A percentile compares a stretch with the other conserved stretches of the same genome.
Evolutionary conservation across 2,797 vertebrate species (phyloP).

Genomic region (Diplodus puntazzo): DNA sequence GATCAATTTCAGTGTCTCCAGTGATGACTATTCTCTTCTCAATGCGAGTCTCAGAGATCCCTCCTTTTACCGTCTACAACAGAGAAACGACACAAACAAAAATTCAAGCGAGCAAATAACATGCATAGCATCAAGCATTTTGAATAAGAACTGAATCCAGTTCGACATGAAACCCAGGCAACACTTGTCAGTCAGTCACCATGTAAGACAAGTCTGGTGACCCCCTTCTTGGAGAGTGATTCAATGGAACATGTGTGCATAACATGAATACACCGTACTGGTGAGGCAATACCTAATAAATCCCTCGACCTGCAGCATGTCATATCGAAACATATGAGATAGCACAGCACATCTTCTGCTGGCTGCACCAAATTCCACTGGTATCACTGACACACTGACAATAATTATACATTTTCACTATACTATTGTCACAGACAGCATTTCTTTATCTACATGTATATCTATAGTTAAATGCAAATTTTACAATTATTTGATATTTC

Average conservation of each 20-base stretch:
- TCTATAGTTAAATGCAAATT: no score
- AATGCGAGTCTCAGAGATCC: conserved; percentile 98
- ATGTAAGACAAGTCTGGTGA: background rate
- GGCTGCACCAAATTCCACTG: background rate
- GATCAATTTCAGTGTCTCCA: conserved; percentile 96
- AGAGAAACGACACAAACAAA: conserved; percentile 34
- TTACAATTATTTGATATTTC: no score
- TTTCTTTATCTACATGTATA: no score
- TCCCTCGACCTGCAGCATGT: background rate
- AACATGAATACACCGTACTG: background rate
- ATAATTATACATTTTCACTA: background rate
- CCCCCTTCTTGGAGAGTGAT: background rate
- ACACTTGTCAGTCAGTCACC: background rate
- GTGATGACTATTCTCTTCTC: conserved; percentile 99
- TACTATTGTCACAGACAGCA: no score
- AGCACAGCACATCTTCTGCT: background rate
- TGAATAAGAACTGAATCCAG: background rate
- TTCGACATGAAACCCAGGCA: no score
- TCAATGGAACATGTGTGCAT: background rate
- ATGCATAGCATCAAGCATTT: background rate
- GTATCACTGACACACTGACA: background rate
- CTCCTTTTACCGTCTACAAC: conserved; percentile 94
- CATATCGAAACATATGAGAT: background rate
- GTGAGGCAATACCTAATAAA: background rate
- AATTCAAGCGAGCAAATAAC: background rate